Conservation (phyloP, 1,140 invertebrate species). For the Calliopsis andreniformis region DNA sequence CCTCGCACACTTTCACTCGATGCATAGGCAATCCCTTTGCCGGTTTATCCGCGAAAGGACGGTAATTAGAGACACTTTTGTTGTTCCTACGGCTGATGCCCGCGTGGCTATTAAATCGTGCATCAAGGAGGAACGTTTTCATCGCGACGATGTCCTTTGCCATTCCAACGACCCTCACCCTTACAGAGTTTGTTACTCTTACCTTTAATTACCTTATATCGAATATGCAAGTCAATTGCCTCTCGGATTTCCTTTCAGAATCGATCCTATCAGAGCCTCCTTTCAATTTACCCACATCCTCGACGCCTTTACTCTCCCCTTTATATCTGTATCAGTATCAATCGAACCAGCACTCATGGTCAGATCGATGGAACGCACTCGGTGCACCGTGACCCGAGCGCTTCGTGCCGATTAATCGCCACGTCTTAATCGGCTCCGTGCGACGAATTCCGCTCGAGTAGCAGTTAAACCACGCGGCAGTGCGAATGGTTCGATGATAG, state of each 20-base stretch:
- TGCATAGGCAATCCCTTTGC: slow-evolving; percentile 10
- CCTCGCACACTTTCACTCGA: background rate
- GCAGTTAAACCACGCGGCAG: slow-evolving; percentile 51
- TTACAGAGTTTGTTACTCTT: background rate
- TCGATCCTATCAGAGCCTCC: too few relatives aligned
- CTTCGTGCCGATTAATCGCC: slow-evolving; percentile 21
- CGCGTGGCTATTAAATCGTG: slow-evolving; percentile 31
- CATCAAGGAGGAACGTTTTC: slow-evolving; percentile 7
- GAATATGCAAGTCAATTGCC: slow-evolving; percentile 15
- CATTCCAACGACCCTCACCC: background rate
- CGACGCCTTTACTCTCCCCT: background rate
- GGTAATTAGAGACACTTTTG: slow-evolving; percentile 38
- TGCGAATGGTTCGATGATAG: slow-evolving; percentile 49
- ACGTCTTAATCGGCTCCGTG: slow-evolving; percentile 52
- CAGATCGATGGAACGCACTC: slow-evolving; percentile 18
- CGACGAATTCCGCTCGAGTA: slow-evolving; percentile 44
- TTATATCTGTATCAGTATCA: slow-evolving; percentile 15
- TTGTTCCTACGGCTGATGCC: background rate
- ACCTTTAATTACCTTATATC: slow-evolving; percentile 28
- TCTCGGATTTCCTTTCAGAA: background rate
- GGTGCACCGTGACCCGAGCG: background rate
- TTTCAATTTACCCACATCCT: background rate
- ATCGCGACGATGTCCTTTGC: background rate
- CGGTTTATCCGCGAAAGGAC: slow-evolving; percentile 12
- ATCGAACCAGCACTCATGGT: slow-evolving; percentile 29